Percentiles rank a stretch among this genome's conserved stretches.
phyloP scores from a whole-genome alignment of 2,888 invertebrate species.

The Cyclophora albipunctata region DNA sequence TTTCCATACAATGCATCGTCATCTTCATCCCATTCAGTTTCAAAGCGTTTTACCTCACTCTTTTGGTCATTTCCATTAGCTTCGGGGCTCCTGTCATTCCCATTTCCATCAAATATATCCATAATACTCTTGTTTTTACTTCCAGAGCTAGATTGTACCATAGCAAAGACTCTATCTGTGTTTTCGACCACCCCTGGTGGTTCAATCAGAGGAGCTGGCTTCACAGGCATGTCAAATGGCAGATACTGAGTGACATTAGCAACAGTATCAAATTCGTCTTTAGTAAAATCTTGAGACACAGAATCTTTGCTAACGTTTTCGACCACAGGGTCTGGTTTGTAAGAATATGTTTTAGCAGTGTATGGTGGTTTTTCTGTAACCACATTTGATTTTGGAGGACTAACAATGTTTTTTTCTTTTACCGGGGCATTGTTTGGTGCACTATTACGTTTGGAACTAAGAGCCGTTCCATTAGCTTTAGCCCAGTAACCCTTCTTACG shows the following conservation, averaged over 20 bases:
- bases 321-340: not conserved
- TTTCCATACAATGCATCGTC: slow-evolving; percentile 65
- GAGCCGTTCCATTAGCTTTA: slow-evolving; percentile 52
- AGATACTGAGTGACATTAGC: slow-evolving; percentile 28
- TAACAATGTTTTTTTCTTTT: not conserved
- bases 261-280: slow-evolving; percentile 35
- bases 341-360: not conserved
- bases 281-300: slow-evolving; percentile 31
- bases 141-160: slow-evolving; percentile 45
- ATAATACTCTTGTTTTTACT: slow-evolving; percentile 58
- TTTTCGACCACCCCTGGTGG: slow-evolving; percentile 25
- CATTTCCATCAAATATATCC: slow-evolving; percentile 54
- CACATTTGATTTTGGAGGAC: no score
- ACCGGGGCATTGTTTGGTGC: not conserved
- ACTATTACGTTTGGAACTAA: slow-evolving; percentile 7
- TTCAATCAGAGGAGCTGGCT: slow-evolving; percentile 10
- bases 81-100: slow-evolving; percentile 35
- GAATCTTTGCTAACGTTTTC: not conserved
- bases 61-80: slow-evolving; percentile 34
- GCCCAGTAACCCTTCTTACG: slow-evolving; percentile 64
- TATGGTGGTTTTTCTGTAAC: not conserved
- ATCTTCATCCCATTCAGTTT: slow-evolving; percentile 62
- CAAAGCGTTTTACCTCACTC: slow-evolving; percentile 44
- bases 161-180: slow-evolving; percentile 46
- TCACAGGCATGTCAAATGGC: slow-evolving; percentile 35